Evolutionary conservation across 2,797 vertebrate species (phyloP).

Genomic region (Ceryle rudis): DNA sequence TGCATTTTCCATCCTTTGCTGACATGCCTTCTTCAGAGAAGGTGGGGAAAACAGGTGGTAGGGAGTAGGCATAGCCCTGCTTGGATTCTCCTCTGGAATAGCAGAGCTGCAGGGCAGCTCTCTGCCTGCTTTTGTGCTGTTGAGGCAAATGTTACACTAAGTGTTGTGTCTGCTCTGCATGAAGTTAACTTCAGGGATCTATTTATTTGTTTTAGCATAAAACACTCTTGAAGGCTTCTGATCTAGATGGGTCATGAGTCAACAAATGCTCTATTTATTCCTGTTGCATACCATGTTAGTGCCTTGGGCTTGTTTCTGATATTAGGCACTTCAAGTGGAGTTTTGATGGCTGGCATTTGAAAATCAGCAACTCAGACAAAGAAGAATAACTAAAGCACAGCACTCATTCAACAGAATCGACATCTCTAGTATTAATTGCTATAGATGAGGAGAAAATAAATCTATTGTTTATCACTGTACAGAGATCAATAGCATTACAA

Average conservation of each 20-base stretch:
- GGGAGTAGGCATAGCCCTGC: not conserved
- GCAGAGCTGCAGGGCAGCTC: constrained; percentile 10
- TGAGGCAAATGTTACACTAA: constrained; percentile 16
- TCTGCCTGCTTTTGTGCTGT: constrained; percentile 29
- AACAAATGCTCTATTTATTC: constrained; percentile 22
- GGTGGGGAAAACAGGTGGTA: constrained; percentile 5
- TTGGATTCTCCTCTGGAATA: not conserved
- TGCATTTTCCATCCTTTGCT: constrained; percentile 26
- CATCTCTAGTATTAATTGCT: constrained; percentile 24
- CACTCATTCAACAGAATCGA: not conserved
- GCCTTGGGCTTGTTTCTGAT: constrained; percentile 32
- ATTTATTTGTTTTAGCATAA: constrained; percentile 54
- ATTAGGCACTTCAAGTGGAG: not conserved
- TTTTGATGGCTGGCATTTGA: constrained; percentile 11
- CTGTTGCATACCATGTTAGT: not conserved
- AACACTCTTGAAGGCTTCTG: not conserved
- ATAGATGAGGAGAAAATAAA: constrained; percentile 23
- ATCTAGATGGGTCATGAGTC: constrained; percentile 19
- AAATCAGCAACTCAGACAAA: constrained; percentile 1
- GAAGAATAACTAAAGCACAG: not conserved
- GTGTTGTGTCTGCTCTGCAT: not conserved
- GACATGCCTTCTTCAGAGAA: constrained; percentile 21
- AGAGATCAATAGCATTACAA: constrained; percentile 12
- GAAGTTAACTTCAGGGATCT: constrained; percentile 24
- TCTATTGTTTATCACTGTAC: not conserved